These are phyloP conservation scores for Volucella inflata DNA, from an alignment of 2,888 invertebrate species.

Conservation along the genomic window DNA sequence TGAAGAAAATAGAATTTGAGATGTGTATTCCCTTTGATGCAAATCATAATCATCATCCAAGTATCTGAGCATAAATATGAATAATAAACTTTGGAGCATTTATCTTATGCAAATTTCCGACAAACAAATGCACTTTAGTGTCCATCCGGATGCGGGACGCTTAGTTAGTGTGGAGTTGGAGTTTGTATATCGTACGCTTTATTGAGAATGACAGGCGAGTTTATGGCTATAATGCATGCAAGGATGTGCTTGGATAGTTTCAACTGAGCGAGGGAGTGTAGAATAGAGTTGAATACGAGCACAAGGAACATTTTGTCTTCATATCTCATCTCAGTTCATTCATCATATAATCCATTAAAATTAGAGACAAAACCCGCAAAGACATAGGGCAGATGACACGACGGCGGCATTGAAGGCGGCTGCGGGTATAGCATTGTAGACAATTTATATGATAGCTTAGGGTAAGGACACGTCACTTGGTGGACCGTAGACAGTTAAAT, in stretches of 20 bases:
- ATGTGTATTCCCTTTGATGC: constrained; percentile 36
- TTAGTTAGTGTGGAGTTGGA: constrained; percentile 12
- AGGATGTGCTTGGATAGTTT: constrained; percentile 43
- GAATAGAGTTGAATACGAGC: not conserved
- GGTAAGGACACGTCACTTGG: constrained; percentile 54
- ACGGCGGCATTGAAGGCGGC: not conserved
- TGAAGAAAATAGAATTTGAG: not conserved
- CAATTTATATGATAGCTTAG: constrained; percentile 66
- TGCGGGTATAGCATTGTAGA: constrained; percentile 28
- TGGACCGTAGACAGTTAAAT: constrained; percentile 70
- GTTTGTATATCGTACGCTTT: constrained; percentile 31
- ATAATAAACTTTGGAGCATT: constrained; percentile 61
- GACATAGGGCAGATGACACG: constrained; percentile 60
- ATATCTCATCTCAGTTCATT: constrained; percentile 71
- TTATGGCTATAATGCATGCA: constrained; percentile 51
- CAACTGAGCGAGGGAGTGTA: not conserved
- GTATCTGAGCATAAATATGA: constrained; percentile 54
- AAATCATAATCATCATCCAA: constrained; percentile 41
- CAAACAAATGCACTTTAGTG: constrained; percentile 73
- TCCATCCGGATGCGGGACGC: not conserved
- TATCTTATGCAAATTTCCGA: constrained; percentile 72
- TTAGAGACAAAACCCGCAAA: constrained; percentile 66
- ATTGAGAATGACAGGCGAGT: constrained; percentile 52
- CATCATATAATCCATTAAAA: constrained; percentile 73
- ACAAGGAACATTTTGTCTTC: constrained; percentile 65